Evolutionary conservation across 30 jellyfish, hydroid and myxozoan species (phyloP).

Genomic region (Chrysaora quinquecirrha): DNA sequence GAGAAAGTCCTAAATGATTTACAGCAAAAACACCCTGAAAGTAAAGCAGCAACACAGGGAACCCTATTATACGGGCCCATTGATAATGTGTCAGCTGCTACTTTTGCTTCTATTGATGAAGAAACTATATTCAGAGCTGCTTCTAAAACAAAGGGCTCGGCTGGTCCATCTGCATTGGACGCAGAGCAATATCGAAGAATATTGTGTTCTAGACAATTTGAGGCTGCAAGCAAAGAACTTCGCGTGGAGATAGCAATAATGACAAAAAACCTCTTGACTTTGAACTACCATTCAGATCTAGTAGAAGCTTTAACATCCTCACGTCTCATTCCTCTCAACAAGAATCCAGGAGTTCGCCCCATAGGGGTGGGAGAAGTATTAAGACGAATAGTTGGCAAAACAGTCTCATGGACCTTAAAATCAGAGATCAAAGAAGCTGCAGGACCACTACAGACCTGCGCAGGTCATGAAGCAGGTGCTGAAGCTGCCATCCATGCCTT

Average conservation of each 20-base stretch:
- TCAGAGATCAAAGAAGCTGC: conserved; percentile 49
- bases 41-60: conserved; percentile 18
- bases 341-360: conserved; percentile 29
- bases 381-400: conserved; percentile 45
- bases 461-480: conserved; percentile 56
- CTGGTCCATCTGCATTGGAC: conserved; percentile 42
- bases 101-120: conserved; percentile 10
- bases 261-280: conserved; percentile 5
- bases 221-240: conserved; percentile 5
- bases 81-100: conserved; percentile 8
- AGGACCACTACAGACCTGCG: conserved; percentile 47
- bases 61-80: conserved; percentile 7
- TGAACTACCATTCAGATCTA: conserved; percentile 13
- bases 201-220: conserved; percentile 25
- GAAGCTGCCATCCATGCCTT: conserved; percentile 40
- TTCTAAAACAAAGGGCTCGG: conserved; percentile 16
- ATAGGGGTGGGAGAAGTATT: conserved; percentile 34
- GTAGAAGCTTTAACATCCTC: conserved; percentile 13
- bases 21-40: conserved; percentile 24
- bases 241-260: conserved; percentile 19
- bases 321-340: conserved; percentile 15
- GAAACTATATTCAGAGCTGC: conserved; percentile 15
- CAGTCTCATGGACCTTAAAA: conserved; percentile 4
- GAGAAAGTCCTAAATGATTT: conserved; percentile 12
- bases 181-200: conserved; percentile 20